Conservation (phyloP, 2,797 vertebrate species). For the Erpetoichthys calabaricus region DNA sequence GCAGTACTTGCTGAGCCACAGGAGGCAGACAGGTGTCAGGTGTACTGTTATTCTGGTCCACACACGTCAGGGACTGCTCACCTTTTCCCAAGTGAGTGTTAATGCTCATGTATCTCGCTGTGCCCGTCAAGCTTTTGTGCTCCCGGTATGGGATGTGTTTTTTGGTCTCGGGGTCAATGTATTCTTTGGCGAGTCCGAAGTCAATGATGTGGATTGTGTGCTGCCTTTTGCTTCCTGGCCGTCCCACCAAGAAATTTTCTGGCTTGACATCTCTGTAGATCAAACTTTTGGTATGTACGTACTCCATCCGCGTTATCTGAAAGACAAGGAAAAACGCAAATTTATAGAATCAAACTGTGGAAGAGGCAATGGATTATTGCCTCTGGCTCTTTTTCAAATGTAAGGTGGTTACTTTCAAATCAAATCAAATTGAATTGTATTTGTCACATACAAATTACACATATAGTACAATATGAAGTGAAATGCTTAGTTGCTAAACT, state of each 20-base stretch:
- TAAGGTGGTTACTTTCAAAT: not conserved
- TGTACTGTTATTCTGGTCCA: not conserved
- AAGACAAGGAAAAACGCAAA: not conserved
- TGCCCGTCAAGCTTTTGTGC: slow-evolving; percentile 97
- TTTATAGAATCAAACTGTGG: too few species aligned
- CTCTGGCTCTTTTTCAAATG: too few species aligned
- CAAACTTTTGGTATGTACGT: slow-evolving; percentile 91
- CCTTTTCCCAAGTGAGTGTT: slow-evolving; percentile 96
- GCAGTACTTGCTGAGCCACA: too few species aligned
- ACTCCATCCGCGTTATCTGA: slow-evolving; percentile 95
- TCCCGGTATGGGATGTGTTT: slow-evolving; percentile 98
- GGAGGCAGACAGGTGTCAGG: not conserved
- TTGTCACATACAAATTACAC: too few species aligned
- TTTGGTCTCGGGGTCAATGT: slow-evolving; percentile 97
- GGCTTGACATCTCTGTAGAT: slow-evolving; percentile 97
- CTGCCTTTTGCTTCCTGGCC: slow-evolving; percentile 86
- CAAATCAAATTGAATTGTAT: too few species aligned
- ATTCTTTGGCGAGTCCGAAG: slow-evolving; percentile 98
- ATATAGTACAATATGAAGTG: too few species aligned
- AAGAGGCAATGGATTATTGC: too few species aligned
- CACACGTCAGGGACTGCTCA: slow-evolving; percentile 24
- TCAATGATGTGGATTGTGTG: slow-evolving; percentile 97
- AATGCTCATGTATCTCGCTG: slow-evolving; percentile 97
- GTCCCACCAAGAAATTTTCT: slow-evolving; percentile 92
- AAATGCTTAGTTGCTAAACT: not conserved